These are phyloP conservation scores for Euura lappo DNA, from an alignment of 1,140 invertebrate species.

Conservation along the genomic window DNA sequence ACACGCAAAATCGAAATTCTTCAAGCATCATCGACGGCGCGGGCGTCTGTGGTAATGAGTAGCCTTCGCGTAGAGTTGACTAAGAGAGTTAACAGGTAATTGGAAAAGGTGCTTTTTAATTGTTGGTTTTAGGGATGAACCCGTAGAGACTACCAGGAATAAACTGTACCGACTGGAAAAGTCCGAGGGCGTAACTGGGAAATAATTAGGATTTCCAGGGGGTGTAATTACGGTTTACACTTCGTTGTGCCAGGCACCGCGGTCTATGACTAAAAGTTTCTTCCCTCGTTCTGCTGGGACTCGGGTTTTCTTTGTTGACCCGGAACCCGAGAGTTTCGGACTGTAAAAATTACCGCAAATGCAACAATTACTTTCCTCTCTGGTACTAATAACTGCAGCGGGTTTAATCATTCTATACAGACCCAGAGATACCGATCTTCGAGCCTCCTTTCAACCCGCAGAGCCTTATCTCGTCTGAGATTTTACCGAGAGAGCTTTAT, in stretches of 20 bases:
- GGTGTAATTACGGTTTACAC: constrained; percentile 35
- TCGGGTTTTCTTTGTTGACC: neutral
- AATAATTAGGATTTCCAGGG: constrained; percentile 39
- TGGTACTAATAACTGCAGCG: too few species aligned
- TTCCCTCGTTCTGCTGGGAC: too few species aligned
- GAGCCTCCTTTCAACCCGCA: constrained; percentile 2
- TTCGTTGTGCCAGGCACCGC: neutral
- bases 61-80: constrained; percentile 18
- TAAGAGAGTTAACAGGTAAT: constrained; percentile 38
- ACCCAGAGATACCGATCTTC: neutral
- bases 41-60: constrained; percentile 39
- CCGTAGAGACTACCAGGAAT: constrained; percentile 5
- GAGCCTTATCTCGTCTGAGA: constrained; percentile 8
- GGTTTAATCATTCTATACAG: neutral
- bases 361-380: too few species aligned
- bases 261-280: neutral
- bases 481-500: constrained; percentile 14
- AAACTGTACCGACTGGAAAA: neutral
- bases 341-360: neutral
- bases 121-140: constrained; percentile 13
- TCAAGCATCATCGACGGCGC: constrained; percentile 6
- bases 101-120: constrained; percentile 26
- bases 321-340: neutral
- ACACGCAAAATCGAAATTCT: constrained; percentile 23
- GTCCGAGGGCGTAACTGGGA: constrained; percentile 24